phyloP scores from a whole-genome alignment of 2,888 invertebrate genomes.

The Nysson spinosus region DNA sequence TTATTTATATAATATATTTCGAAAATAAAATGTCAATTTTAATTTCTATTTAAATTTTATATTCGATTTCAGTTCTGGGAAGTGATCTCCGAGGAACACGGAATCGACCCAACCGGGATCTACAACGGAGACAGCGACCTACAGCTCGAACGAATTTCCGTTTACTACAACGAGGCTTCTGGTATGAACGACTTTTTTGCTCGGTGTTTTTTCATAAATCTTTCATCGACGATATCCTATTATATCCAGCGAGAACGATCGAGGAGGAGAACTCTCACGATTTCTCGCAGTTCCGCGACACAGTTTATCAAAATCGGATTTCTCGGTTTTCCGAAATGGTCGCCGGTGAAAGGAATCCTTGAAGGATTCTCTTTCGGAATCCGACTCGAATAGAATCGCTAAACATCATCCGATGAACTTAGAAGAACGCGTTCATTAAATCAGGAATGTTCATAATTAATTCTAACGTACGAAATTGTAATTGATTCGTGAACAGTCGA shows the following conservation, averaged over 20 bases:
- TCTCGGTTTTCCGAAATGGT: constrained; percentile 8
- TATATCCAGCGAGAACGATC: background rate
- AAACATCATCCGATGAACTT: background rate
- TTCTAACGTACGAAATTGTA: no score
- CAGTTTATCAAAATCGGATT: background rate
- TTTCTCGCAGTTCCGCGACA: constrained; percentile 1
- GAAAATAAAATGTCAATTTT: no score
- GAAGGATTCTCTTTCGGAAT: background rate
- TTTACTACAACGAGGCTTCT: constrained; percentile 83
- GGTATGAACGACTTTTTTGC: constrained; percentile 64
- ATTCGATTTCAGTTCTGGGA: constrained; percentile 90
- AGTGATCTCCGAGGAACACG: constrained; percentile 96
- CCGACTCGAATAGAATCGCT: background rate
- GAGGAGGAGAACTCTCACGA: background rate
- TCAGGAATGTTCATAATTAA: no score
- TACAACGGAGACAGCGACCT: constrained; percentile 82
- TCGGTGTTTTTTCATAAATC: background rate
- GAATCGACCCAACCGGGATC: constrained; percentile 82
- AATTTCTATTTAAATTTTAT: background rate
- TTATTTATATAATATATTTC: no score
- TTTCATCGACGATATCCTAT: background rate
- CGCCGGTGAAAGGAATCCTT: background rate
- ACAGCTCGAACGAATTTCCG: constrained; percentile 83
- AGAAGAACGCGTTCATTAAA: background rate
- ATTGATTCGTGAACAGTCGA: no score